Evolutionary conservation across 1,140 invertebrate species (phyloP), one percentile per base, ranked within the genome.

Genomic region (Aphidius gifuensis): DNA sequence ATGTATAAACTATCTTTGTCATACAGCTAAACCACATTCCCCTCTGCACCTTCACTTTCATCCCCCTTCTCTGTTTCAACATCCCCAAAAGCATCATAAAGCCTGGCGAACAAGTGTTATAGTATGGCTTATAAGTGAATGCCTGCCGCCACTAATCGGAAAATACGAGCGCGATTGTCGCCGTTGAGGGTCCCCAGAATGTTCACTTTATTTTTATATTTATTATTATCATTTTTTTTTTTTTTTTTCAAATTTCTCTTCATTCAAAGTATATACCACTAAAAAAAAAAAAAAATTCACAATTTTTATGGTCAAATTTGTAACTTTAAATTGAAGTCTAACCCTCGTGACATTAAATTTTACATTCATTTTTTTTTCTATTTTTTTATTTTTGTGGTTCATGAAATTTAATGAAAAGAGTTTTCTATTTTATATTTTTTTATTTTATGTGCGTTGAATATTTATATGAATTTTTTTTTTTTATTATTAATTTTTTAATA

Each of bases 111-210:
- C 79, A 81, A 81, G 78, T 81, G 79, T 80, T 81, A 81, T 81
- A 73, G 74, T 76, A 80, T 76, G 75, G 78, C 78, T 79, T 79
- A 79, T 81, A 80, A 81, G 78, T 81, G 79, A 81, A 81, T 81
- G 79, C 77, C 74, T 32, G 75, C 75, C 76, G 71, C 74, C 76
- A 76, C 77, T 81, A 81, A 81, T 80, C 77, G 77, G 74, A 76
- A 81, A 80, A 81, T 81, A 80, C 78, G 79, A 74, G 74, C 76
- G 65, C 76, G 77, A 80, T 79, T 79, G 77, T 78, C 70, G 74
- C 66, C 67, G 38, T 38, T 23, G 42, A 62, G 58, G 46, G 40
- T 11, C 11, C 42, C 6, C 40, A 21, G 46, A 44, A 48, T 50
- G 48, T 23, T 64, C 38, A 43, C 55, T 50, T 68, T 5, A 47